phyloP scores from a whole-genome alignment of 1,140 invertebrate genomes.

The Wasmannia auropunctata region DNA sequence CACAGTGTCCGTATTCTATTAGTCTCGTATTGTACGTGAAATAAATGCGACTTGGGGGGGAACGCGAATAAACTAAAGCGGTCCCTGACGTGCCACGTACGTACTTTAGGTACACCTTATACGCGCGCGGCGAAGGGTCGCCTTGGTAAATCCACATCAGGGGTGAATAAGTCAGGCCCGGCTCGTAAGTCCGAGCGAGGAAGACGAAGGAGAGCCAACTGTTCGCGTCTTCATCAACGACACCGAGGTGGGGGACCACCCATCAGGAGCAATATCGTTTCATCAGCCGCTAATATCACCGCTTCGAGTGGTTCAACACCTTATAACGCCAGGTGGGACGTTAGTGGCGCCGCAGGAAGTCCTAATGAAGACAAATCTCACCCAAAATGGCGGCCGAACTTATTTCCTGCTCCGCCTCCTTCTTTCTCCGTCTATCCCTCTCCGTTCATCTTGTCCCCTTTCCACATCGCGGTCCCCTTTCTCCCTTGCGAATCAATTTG shows the following conservation, averaged over 20 bases:
- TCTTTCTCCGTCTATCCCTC: conserved; percentile 32
- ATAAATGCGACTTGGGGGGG: background rate
- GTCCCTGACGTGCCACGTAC: background rate
- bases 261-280: conserved; percentile 80
- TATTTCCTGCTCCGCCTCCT: conserved; percentile 77
- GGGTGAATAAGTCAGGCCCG: conserved; percentile 53
- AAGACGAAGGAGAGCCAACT: conserved; percentile 72
- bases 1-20: conserved; percentile 12
- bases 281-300: conserved; percentile 80
- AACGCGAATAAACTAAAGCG: background rate
- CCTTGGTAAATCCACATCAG: conserved; percentile 49
- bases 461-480: background rate
- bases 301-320: conserved; percentile 80
- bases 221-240: conserved; percentile 76
- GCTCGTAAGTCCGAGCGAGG: conserved; percentile 54
- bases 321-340: conserved; percentile 81
- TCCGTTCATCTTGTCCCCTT: background rate
- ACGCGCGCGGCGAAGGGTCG: conserved; percentile 27
- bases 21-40: conserved; percentile 3
- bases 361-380: conserved; percentile 85
- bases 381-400: conserved; percentile 79
- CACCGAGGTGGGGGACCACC: conserved; percentile 77
- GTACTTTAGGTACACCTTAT: conserved; percentile 32
- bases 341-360: conserved; percentile 80
- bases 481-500: conserved; percentile 43